Conservation (phyloP, 1,140 invertebrate species). For the Anoplolepis gracilipes region DNA sequence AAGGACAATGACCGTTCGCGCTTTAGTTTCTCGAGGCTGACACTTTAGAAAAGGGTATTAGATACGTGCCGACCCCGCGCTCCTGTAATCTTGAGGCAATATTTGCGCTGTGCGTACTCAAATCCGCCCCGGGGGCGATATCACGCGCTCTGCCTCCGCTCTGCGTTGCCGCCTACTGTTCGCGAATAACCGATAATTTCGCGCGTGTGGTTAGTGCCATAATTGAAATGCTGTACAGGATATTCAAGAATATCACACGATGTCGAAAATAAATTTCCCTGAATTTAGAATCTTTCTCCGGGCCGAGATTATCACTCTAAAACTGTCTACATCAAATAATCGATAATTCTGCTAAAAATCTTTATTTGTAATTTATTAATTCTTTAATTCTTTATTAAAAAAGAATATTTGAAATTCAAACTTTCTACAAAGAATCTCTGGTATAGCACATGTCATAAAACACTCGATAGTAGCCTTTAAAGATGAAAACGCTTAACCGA, state of each 20-base stretch:
- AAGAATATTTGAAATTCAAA: neutral
- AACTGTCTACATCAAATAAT: neutral
- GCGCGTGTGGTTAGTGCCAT: constrained; percentile 19
- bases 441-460: neutral
- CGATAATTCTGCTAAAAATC: neutral
- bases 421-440: neutral
- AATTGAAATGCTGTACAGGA: constrained; percentile 7
- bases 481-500: constrained; percentile 12
- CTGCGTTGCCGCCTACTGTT: constrained; percentile 18
- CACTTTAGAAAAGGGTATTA: constrained; percentile 37
- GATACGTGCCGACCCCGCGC: constrained; percentile 32
- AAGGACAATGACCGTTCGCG: neutral
- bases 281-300: neutral
- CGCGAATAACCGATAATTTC: constrained; percentile 36
- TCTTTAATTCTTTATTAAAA: neutral
- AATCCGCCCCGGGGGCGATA: constrained; percentile 34
- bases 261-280: neutral
- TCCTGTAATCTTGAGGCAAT: constrained; percentile 48
- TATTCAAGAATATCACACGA: neutral
- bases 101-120: constrained; percentile 47
- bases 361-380: neutral
- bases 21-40: neutral
- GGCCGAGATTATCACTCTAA: neutral
- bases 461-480: neutral
- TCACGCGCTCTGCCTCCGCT: constrained; percentile 16